phyloP scores from a whole-genome alignment of 2,113 vertebrate genomes.

The Carollia perspicillata region DNA sequence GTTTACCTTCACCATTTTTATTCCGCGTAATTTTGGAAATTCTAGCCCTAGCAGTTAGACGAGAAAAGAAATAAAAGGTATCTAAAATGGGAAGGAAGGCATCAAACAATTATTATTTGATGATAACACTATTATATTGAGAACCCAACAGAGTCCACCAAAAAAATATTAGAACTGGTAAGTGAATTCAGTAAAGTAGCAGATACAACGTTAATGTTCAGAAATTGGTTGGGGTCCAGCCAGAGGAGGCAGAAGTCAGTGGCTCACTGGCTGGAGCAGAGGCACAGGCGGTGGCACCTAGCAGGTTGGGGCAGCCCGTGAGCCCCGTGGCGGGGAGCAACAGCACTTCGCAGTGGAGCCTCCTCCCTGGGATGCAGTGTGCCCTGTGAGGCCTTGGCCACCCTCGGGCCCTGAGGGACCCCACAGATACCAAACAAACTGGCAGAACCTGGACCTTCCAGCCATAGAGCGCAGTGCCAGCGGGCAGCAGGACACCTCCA shows the following conservation, averaged over 20 bases:
- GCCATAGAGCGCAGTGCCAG: background rate
- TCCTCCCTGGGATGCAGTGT: conserved; percentile 70
- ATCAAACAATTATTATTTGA: too few relatives aligned
- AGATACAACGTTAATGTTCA: too few relatives aligned
- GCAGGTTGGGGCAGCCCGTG: background rate
- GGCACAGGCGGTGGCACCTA: too few relatives aligned
- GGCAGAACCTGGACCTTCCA: background rate
- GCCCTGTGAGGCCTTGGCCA: conserved; percentile 55
- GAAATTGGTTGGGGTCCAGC: too few relatives aligned
- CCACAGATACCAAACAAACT: background rate
- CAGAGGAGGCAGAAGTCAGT: too few relatives aligned
- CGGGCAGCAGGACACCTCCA: background rate
- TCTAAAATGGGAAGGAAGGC: background rate
- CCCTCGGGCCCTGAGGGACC: conserved; percentile 64
- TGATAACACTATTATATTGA: too few relatives aligned
- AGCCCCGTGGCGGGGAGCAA: conserved; percentile 66
- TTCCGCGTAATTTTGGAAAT: background rate
- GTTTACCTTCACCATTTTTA: background rate
- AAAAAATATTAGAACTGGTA: too few relatives aligned
- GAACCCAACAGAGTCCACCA: too few relatives aligned
- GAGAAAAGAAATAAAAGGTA: background rate
- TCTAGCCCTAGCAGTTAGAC: background rate
- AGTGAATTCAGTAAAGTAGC: too few relatives aligned
- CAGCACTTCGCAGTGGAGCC: conserved; percentile 69
- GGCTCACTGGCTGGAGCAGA: too few relatives aligned